phyloP scores from a whole-genome alignment of 2,113 vertebrate genomes.

The Pygathrix nemaeus region DNA sequence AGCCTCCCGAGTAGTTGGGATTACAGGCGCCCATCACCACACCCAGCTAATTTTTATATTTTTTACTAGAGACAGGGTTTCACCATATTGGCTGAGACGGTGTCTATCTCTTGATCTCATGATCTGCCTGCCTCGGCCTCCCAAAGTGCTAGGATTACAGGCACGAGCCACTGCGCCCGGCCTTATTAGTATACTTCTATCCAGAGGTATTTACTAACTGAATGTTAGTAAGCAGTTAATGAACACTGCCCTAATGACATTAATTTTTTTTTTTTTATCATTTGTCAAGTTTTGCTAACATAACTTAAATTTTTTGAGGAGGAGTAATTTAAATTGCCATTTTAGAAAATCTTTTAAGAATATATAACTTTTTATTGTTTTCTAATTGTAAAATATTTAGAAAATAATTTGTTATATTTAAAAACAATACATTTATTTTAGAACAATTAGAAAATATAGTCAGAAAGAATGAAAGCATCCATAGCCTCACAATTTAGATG shows the following conservation, averaged over 20 bases:
- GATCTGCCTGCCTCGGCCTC: too few relatives aligned
- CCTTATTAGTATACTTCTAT: not conserved
- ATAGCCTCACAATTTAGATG: not conserved
- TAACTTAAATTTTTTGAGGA: not conserved
- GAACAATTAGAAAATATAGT: slow-evolving; percentile 5
- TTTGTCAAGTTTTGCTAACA: not conserved
- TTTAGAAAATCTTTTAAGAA: slow-evolving; percentile 29
- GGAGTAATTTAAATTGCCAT: not conserved
- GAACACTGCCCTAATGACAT: not conserved
- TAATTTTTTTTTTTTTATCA: slow-evolving; percentile 29
- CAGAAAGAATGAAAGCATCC: slow-evolving; percentile 6
- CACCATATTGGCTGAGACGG: too few relatives aligned
- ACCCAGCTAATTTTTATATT: too few relatives aligned
- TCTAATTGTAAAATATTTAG: slow-evolving; percentile 29
- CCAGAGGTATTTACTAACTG: not conserved
- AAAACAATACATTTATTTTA: not conserved
- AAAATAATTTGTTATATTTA: slow-evolving; percentile 33
- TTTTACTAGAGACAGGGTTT: too few relatives aligned
- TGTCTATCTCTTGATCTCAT: too few relatives aligned
- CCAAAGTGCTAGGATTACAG: too few relatives aligned
- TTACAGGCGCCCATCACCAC: too few relatives aligned
- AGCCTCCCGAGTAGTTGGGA: too few relatives aligned
- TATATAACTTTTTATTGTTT: not conserved
- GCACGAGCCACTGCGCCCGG: too few relatives aligned
- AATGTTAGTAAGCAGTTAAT: slow-evolving; percentile 29